Base-by-base conservation (phyloP, 2,113 vertebrate species). In the Notarius lentiginosus region DNA sequence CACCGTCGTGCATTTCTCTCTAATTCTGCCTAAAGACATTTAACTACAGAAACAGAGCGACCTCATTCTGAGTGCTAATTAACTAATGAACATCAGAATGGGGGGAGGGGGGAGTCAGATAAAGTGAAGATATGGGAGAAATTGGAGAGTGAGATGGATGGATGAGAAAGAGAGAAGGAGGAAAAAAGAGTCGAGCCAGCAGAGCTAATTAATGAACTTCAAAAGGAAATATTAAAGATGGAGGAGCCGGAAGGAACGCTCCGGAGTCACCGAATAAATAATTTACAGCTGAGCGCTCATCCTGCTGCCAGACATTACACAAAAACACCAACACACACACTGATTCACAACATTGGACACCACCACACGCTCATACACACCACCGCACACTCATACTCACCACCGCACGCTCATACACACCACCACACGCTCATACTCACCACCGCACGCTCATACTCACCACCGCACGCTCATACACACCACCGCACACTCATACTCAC, bases 161-260 rank as follows among this genome's bases (percentile, higher is more conserved):
- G 20, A 73, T 73, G 72, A 22, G 72, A 49, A 4, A 11, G 22
- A 27, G 15, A 70, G 10, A 12, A 53, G 24, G 49, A 30, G 27
- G 65, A 53, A 75, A 53, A 51, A 53, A 55, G 49, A 53, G 47
- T 11, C 11, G 90, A 85, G 91, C 92, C 91, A 91, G 93, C 94
- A 92, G 91, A 93, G 92, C 93, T 95, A 94, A 95, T 95, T 95
- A 95, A 94, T 94, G 92, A 94, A 94, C 94, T 94, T 95, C 95
- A 95, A 95, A 95, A 93, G 93, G 91, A 92, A 80, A 90, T 93
- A 95, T 95, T 95, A 95, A 95, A 95, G 93, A 95, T 94, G 93
- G 92, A 95, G 86, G 88, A 89, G 93, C 94, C 93, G 90, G 91
- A 58, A 95, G 94, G 94, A 94, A 94, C 93, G 94, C 93, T 95